Base-by-base conservation (phyloP, 2,797 vertebrate genomes). In the Anabacerthia variegaticeps region DNA sequence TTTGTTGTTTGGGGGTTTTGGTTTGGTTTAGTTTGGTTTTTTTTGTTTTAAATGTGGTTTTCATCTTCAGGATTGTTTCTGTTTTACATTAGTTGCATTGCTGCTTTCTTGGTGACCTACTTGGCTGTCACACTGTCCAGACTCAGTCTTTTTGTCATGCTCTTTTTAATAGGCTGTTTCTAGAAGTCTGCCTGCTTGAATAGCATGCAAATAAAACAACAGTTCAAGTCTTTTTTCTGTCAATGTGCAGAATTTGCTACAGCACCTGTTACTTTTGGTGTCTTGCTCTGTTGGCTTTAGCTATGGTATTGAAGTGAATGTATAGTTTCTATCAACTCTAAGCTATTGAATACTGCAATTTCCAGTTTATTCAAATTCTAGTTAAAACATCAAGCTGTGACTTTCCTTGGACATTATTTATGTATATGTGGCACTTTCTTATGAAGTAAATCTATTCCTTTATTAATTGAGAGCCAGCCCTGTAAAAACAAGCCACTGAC, bases 1-100 rank as follows among this genome's bases (percentile, higher is more conserved):
- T 91, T 81, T 72, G 16, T 52, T 52, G 27, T 17, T 52, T 52
- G 17, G 15, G 16, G 27, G 49, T 17, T 51, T 48, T 28, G 9
- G 4, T 51, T 10, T 27, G 14, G 16, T 51, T 51, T 51, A 15
- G 26, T 10, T 51, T 48, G 46, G 43, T 46, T 22, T 41, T 41
- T 41, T 41, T 41, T 46, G 11, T 46, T 22, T 46, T 22, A 46
- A 46, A 46, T 46, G 6, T 78, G 20, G 18, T 62, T 90, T 93
- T 92, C 37, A 32, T 93, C 67, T 68, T 76, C 22, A 44, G 48
- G 90, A 91, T 94, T 96, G 91, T 82, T 95, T 94, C 51, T 83
- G 36, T 13, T 95, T 92, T 73, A 52, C 34, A 19, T 73, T 84
- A 41, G 21, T 81, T 79, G 24, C 9, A 13, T 69, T 93, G n/a